Conservation (phyloP, 2,113 vertebrate species). For the Poicephalus gulielmi region DNA sequence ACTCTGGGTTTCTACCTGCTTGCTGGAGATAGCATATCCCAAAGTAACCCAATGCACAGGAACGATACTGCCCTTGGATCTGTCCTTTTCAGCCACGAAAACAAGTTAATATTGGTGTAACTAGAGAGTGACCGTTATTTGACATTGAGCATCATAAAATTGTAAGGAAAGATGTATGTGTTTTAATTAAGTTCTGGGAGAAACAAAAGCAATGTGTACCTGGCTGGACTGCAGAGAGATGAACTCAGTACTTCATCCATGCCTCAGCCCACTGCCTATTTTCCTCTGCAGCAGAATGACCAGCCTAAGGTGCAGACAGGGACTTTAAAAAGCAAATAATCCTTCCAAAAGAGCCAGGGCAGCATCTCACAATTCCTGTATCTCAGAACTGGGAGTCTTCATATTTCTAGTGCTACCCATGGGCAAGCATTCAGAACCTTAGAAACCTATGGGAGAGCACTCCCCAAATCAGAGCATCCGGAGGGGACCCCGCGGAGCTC, state of each 20-base stretch:
- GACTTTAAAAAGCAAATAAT: background rate
- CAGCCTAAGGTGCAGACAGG: slow-evolving; percentile 3
- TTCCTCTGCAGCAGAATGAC: slow-evolving; percentile 11
- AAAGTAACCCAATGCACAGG: background rate
- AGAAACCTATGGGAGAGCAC: background rate
- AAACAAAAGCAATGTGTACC: background rate
- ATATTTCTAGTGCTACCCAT: background rate
- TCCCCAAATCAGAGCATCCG: accelerated
- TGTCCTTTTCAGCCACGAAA: background rate
- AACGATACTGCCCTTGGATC: background rate
- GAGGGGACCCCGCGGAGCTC: background rate
- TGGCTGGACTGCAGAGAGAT: slow-evolving; percentile 9
- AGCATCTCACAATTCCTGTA: background rate
- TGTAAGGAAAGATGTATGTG: slow-evolving; percentile 5
- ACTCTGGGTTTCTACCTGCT: background rate
- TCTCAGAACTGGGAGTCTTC: background rate
- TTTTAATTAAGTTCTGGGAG: slow-evolving; percentile 4
- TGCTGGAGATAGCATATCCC: background rate
- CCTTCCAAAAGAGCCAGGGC: background rate
- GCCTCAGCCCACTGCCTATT: background rate
- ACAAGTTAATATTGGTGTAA: background rate
- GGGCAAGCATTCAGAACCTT: background rate
- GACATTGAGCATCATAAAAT: slow-evolving; percentile 2
- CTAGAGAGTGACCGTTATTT: background rate
- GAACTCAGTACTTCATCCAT: background rate